Evolutionary conservation across 2,797 vertebrate species (phyloP).

Genomic region (Pelochelys cantorii): DNA sequence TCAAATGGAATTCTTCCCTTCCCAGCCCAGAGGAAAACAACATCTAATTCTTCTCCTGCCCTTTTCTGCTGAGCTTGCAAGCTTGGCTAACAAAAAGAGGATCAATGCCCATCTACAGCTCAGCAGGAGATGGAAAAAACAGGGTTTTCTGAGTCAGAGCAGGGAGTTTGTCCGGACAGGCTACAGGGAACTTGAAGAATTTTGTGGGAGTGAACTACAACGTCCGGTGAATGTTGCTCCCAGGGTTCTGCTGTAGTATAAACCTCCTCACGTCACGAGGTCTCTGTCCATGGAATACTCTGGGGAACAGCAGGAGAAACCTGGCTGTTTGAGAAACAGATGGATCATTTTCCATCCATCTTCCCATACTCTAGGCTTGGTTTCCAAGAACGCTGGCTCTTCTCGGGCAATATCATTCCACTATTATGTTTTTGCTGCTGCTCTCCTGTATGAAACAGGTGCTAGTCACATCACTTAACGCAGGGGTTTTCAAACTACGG

Average conservation of each 20-base stretch:
- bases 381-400: background rate
- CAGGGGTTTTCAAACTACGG: no score
- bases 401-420: background rate
- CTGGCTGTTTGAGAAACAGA: accelerated
- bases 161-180: background rate
- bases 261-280: accelerated
- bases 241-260: accelerated
- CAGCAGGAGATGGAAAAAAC: background rate
- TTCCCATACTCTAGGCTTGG: accelerated
- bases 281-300: accelerated
- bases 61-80: background rate
- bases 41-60: accelerated
- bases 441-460: background rate
- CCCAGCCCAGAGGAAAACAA: background rate
- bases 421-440: background rate
- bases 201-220: background rate
- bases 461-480: background rate
- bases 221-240: background rate
- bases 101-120: background rate
- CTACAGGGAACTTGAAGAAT: background rate
- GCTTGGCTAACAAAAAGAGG: background rate
- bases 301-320: background rate
- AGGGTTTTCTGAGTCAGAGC: background rate
- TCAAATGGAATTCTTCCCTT: background rate
- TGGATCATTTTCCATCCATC: accelerated